A percentile compares a stretch with the other conserved stretches of the same genome.
These are phyloP conservation scores for Chionis minor DNA, from an alignment of 2,113 vertebrate genomes.

Conservation along the genomic window DNA sequence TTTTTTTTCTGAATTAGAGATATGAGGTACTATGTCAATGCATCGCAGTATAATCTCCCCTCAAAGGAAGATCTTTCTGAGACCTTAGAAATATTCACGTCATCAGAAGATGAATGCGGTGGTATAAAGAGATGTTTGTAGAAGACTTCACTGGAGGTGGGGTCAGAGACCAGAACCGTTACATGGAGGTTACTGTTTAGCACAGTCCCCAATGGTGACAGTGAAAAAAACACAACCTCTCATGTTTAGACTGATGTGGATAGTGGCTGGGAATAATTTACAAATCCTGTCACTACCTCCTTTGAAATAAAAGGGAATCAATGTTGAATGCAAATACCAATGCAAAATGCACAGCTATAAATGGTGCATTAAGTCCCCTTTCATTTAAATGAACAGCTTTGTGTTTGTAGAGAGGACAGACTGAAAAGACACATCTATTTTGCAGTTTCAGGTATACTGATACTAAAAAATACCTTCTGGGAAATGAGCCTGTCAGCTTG, in stretches of 20 bases:
- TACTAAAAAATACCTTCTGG: slow-evolving; percentile 41
- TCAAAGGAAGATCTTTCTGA: neutral
- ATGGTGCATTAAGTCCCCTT: slow-evolving; percentile 6
- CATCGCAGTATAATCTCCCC: neutral
- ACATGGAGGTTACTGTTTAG: slow-evolving; percentile 40
- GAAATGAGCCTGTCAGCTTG: slow-evolving; percentile 33
- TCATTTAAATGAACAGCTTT: slow-evolving; percentile 45
- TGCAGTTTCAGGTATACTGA: neutral
- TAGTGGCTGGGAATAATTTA: slow-evolving; percentile 27
- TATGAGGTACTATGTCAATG: neutral
- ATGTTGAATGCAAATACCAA: slow-evolving; percentile 12
- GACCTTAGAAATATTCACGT: neutral
- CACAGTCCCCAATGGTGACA: neutral
- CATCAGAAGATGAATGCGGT: neutral
- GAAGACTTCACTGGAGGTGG: slow-evolving; percentile 10
- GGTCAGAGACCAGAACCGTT: slow-evolving; percentile 52
- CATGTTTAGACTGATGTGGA: neutral
- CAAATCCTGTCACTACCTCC: slow-evolving; percentile 9
- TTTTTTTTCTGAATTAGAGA: neutral
- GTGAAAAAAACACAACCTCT: neutral
- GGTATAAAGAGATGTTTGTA: slow-evolving; percentile 9
- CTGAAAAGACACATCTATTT: slow-evolving; percentile 21
- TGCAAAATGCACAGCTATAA: slow-evolving; percentile 20
- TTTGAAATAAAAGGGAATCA: slow-evolving; percentile 23
- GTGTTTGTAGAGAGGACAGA: slow-evolving; percentile 3